These are phyloP conservation scores for Euplagia quadripunctaria DNA, from an alignment of 2,888 invertebrate genomes.

Conservation along the genomic window DNA sequence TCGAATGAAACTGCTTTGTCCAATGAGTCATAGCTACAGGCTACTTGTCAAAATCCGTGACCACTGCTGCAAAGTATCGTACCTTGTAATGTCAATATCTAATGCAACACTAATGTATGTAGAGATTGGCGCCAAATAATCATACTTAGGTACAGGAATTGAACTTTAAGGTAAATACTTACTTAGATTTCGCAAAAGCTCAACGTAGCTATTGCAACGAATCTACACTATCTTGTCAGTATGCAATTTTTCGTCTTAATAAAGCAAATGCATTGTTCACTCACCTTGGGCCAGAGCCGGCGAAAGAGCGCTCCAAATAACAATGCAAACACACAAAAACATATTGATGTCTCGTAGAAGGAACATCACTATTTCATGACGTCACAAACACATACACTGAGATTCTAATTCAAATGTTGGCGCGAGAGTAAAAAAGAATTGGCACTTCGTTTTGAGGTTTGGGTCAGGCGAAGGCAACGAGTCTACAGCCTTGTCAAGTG, in stretches of 20 bases:
- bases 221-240: conserved; percentile 50
- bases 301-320: conserved; percentile 81
- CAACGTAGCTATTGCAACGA: conserved; percentile 21
- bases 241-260: conserved; percentile 53
- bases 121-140: background rate
- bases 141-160: background rate
- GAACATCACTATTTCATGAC: conserved; percentile 74
- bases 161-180: conserved; percentile 1
- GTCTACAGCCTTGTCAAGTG: conserved; percentile 51
- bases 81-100: conserved; percentile 12
- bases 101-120: conserved; percentile 3
- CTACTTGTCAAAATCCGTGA: conserved; percentile 42
- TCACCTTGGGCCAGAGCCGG: conserved; percentile 82
- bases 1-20: conserved; percentile 32
- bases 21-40: conserved; percentile 39
- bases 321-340: conserved; percentile 76
- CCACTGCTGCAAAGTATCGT: conserved; percentile 24
- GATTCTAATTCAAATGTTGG: conserved; percentile 58
- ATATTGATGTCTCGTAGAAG: conserved; percentile 73
- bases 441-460: conserved; percentile 49
- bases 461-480: conserved; percentile 31
- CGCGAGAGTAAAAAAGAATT: conserved; percentile 73
- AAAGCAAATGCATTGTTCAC: conserved; percentile 73
- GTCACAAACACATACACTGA: conserved; percentile 61
- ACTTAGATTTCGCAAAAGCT: conserved; percentile 30